Evolutionary conservation across 2,797 vertebrate species (phyloP).

Genomic region (Eurystomus glaucurus): DNA sequence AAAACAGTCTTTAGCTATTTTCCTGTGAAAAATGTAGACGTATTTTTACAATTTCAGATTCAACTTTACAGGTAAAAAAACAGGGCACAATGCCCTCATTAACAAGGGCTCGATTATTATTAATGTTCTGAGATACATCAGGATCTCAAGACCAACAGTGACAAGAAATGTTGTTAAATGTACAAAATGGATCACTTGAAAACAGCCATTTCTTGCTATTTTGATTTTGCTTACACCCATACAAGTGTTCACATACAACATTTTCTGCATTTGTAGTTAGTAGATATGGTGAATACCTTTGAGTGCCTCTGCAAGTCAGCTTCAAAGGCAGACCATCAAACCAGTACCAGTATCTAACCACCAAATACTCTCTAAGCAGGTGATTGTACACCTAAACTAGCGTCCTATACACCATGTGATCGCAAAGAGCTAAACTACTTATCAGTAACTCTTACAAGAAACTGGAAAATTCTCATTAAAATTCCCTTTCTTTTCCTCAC

Average conservation of each 20-base stretch:
- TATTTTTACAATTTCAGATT: background rate
- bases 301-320: background rate
- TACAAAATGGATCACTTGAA: accelerated
- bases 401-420: accelerated
- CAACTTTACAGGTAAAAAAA: background rate
- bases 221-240: background rate
- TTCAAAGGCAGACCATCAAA: background rate
- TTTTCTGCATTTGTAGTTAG: background rate
- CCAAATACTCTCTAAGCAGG: background rate
- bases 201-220: background rate
- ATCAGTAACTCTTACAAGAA: background rate
- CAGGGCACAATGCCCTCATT: background rate
- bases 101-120: background rate
- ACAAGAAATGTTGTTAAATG: background rate
- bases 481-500: background rate
- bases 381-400: background rate
- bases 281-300: accelerated
- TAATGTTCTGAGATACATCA: background rate
- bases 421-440: background rate
- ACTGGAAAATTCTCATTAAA: background rate
- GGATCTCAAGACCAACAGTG: background rate
- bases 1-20: background rate
- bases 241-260: background rate
- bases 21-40: background rate
- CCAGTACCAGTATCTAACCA: background rate